Evolutionary conservation across 2,113 vertebrate species (phyloP).

Genomic region (Triplophysa rosa): DNA sequence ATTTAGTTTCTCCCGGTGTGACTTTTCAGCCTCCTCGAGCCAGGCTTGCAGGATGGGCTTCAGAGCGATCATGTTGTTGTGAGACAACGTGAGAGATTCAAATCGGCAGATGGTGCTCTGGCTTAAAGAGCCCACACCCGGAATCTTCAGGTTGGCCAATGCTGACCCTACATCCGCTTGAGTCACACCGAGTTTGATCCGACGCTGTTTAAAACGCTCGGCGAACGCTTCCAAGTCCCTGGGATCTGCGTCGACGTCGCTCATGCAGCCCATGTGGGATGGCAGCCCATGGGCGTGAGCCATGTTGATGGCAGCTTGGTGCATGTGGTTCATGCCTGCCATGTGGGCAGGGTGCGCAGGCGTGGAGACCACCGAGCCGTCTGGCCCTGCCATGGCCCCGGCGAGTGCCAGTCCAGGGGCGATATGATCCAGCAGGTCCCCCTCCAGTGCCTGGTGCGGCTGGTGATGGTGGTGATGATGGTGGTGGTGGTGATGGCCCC

Average conservation of each 20-base stretch:
- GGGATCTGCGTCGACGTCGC: slow-evolving; percentile 96
- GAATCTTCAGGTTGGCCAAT: slow-evolving; percentile 97
- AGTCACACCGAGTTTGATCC: slow-evolving; percentile 98
- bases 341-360: slow-evolving; percentile 92
- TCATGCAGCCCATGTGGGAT: slow-evolving; percentile 95
- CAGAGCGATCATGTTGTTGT: slow-evolving; percentile 99
- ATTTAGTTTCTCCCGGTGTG: slow-evolving; percentile 95
- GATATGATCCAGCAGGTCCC: slow-evolving; percentile 97
- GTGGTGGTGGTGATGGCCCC: slow-evolving; percentile 89
- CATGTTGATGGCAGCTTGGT: slow-evolving; percentile 97
- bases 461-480: slow-evolving; percentile 95
- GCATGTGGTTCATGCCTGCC: slow-evolving; percentile 98
- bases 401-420: slow-evolving; percentile 89
- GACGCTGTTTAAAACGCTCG: slow-evolving; percentile 96
- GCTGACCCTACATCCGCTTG: slow-evolving; percentile 96
- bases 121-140: slow-evolving; percentile 95
- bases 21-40: slow-evolving; percentile 97
- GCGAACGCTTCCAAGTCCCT: slow-evolving; percentile 98
- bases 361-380: slow-evolving; percentile 94
- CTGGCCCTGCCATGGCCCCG: slow-evolving; percentile 90
- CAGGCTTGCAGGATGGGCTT: slow-evolving; percentile 98
- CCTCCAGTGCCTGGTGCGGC: slow-evolving; percentile 94
- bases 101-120: slow-evolving; percentile 99
- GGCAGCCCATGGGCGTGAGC: slow-evolving; percentile 94
- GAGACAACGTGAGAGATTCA: slow-evolving; percentile 95